Evolutionary conservation across 2,797 vertebrate species (phyloP), one percentile per base, ranked within the genome.

Genomic region (Aulostomus chinensis): DNA sequence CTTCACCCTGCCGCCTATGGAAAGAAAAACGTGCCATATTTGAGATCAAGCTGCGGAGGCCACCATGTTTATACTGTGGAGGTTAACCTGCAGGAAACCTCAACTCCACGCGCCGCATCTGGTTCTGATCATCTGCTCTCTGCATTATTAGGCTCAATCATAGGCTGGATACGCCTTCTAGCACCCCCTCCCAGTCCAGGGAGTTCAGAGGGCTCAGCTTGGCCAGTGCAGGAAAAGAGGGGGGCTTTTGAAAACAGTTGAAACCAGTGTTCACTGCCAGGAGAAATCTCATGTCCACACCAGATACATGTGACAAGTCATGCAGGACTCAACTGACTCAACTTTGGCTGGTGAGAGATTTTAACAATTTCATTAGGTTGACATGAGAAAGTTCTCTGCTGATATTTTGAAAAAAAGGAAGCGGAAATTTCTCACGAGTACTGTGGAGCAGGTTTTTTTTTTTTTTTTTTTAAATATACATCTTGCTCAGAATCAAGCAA

Each of bases 1-100:
- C 87, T 99, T 99, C 58, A 99, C 97, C 46, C 95, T 89, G 63
- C 97, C 96, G 1, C 97, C 97, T 99, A 75, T 24, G 2, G 15
- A 59, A 26, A 70, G 15, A 69, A 43, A 70, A 24, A 47, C 4
- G 14, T 8, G 12, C 34, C 34, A 11, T 6, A 3, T 38, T 16
- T 51, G 29, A 70, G 56, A 21, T 58, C 22, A 58, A 37, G 22
- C 21, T 16, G 21, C 36, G 24, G 50, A 43, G 49, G 35, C 5
- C 40, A 34, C 20, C 0, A 37, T 4, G 38, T 64, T 63, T 57
- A 31, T 54, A 40, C 41, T 30, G 26, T 30, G 3, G 17, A 49
- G 5, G 14, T 60, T 47, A 53, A 80, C 78, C 68, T 68, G 39
- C 40, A 42, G 36, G 43, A 62, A 68, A 76, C 59, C 73, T 40